Base-by-base conservation (phyloP, 2,888 invertebrate species). In the Aplocera efformata region DNA sequence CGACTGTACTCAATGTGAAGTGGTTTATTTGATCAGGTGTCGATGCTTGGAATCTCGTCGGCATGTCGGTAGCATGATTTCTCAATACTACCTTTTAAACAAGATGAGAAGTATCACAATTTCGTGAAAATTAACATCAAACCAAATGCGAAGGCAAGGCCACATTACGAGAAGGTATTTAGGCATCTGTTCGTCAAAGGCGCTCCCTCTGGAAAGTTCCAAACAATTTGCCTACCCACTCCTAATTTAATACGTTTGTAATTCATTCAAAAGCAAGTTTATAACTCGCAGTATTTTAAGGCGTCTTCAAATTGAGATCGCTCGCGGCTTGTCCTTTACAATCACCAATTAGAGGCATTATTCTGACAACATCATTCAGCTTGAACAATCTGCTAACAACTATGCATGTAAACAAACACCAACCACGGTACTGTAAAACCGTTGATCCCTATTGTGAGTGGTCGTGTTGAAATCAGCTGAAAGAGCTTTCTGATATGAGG, bases 11-110 rank as follows among this genome's bases (percentile, higher is more conserved):
- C 6, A 39, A 31, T 24, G 22, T n/a, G n/a, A n/a, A 5, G 27
- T 29, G 30, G 26, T 35, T 44, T 53, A 44, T 53, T 53, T 50
- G 41, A 50, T 48, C 53, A 53, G 50, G 44, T 53, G 50, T 21
- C 31, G 26, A 39, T 38, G 29, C 28, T 24, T 11, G 44, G 45
- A 50, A 53, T 45, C 31, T 25, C 29, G 40, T 32, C 6, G 31
- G 3, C 13, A 17, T 17, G 5, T n/a, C n/a, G n/a, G n/a, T n/a
- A n/a, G n/a, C n/a, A n/a, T n/a, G 13, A 17, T 17, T 17, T 17
- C 5, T 3, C 5, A 17, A 17, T 17, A 17, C 13, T 17, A 5
- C 13, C 13, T 17, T 3, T 17, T 17, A 17, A 2, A 17, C 5
- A 17, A 17, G 5, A 17, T 17, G 5, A 3, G 13, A 17, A 5